A percentile compares a stretch with the other conserved stretches of the same genome.
These are phyloP conservation scores for Morus bassanus DNA, from an alignment of 2,797 vertebrate genomes.

Conservation along the genomic window DNA sequence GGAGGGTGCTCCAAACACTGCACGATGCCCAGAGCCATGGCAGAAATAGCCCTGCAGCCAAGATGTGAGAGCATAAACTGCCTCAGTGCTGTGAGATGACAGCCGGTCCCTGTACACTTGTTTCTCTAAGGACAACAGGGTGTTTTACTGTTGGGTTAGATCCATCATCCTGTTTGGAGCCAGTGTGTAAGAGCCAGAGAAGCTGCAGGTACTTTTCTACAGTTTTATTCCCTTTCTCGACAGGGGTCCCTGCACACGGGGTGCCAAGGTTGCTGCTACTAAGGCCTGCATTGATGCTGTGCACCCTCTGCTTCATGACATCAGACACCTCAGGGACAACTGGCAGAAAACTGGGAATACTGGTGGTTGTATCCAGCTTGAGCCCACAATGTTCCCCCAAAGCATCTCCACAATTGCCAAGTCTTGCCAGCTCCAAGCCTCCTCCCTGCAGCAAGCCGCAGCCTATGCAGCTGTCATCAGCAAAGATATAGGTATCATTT, in stretches of 20 bases:
- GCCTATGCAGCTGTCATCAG: fast-evolving
- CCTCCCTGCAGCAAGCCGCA: neutral
- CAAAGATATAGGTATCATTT: neutral
- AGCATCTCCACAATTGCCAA: neutral
- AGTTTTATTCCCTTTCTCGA: neutral
- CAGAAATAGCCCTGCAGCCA: neutral
- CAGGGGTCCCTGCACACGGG: fast-evolving
- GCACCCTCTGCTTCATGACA: fast-evolving
- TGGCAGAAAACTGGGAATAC: neutral
- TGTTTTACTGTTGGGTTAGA: neutral
- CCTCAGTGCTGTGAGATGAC: neutral
- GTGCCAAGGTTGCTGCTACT: neutral
- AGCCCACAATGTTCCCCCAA: neutral
- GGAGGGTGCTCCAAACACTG: conserved; percentile 4
- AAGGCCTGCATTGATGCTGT: neutral
- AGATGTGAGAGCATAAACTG: neutral
- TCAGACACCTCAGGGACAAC: neutral
- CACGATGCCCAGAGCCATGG: neutral
- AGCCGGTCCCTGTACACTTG: neutral
- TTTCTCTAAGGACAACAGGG: neutral
- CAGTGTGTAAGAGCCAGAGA: neutral
- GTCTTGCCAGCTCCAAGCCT: neutral
- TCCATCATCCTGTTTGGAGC: neutral
- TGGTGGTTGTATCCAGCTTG: neutral
- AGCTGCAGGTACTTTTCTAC: neutral